Percentiles rank a stretch among this genome's conserved stretches.
phyloP scores from a whole-genome alignment of 2,888 invertebrate genomes.

The Patella ulyssiponensis region DNA sequence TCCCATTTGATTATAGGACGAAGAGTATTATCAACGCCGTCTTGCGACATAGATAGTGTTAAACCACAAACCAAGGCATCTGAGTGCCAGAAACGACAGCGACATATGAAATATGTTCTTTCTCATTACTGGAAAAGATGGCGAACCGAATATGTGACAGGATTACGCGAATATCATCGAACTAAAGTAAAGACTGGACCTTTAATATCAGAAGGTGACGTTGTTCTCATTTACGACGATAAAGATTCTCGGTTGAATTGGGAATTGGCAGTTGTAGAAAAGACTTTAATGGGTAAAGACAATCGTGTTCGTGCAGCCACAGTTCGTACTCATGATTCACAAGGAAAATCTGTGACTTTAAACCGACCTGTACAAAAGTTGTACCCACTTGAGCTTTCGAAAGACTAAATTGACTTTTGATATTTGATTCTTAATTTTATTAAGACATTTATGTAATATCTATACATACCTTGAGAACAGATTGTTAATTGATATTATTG shows the following conservation, averaged over 20 bases:
- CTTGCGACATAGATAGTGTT: background rate
- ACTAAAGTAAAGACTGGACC: background rate
- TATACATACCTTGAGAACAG: too few relatives aligned
- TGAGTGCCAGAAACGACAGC: background rate
- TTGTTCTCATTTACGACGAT: background rate
- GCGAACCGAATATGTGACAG: background rate
- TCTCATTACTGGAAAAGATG: conserved; percentile 7
- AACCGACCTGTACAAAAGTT: background rate
- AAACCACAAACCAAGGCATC: background rate
- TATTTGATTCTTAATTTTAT: background rate
- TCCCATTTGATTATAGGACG: conserved; percentile 1
- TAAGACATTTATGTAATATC: too few relatives aligned
- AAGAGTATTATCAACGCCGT: background rate
- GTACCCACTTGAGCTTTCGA: background rate
- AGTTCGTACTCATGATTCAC: background rate
- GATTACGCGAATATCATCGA: background rate
- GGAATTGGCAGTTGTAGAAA: background rate
- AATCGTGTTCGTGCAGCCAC: background rate
- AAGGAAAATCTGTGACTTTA: background rate
- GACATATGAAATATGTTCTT: background rate
- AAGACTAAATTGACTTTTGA: background rate
- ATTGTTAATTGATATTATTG: too few relatives aligned
- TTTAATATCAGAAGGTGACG: background rate
- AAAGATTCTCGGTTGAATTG: background rate
- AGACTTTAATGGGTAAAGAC: background rate